A percentile compares a stretch with the other conserved stretches of the same genome.
Evolutionary conservation across 2,113 vertebrate genomes (phyloP).

Genomic region (Hassar affinis): DNA sequence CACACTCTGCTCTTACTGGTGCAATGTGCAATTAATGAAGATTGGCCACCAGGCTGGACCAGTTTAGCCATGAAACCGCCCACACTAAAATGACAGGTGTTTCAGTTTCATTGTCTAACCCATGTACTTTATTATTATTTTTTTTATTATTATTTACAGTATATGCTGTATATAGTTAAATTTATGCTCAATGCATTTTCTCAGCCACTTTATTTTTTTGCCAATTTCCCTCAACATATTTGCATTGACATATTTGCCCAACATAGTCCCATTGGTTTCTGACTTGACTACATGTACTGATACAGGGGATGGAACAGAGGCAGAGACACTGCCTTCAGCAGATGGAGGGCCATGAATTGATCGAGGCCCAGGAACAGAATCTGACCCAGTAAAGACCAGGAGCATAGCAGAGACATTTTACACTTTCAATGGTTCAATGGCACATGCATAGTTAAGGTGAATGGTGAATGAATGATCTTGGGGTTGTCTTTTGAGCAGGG

Average conservation of each 20-base stretch:
- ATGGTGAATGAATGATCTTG: neutral
- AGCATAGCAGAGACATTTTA: no score
- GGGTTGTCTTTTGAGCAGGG: neutral
- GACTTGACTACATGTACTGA: neutral
- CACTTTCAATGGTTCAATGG: no score
- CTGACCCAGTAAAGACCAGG: neutral
- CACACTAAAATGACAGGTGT: no score
- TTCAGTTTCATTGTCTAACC: no score
- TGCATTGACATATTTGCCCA: neutral
- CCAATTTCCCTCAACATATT: neutral
- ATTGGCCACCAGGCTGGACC: no score
- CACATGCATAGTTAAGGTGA: neutral
- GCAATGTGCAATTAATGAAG: no score
- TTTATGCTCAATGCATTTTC: neutral
- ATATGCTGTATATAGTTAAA: neutral
- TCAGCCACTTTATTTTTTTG: neutral
- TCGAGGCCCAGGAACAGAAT: neutral
- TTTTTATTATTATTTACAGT: neutral
- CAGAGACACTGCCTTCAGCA: neutral
- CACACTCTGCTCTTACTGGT: no score
- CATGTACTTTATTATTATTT: no score
- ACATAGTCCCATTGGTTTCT: neutral
- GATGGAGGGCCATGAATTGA: neutral
- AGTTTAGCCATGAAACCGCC: no score
- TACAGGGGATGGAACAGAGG: neutral